phyloP scores from a whole-genome alignment of 2,113 vertebrate species.

The Peromyscus maniculatus region DNA sequence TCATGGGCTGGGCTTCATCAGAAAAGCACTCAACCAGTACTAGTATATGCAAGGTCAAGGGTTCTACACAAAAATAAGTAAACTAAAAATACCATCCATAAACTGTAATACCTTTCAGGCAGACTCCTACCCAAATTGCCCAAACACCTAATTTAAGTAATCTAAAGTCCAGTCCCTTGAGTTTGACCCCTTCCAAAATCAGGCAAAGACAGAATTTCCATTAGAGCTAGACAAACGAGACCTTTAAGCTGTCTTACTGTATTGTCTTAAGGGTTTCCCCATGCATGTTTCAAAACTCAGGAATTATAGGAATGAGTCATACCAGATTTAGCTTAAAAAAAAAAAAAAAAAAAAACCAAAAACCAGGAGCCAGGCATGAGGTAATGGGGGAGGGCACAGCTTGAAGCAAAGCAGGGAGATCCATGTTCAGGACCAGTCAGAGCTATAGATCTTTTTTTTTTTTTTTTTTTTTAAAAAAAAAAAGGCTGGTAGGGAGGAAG shows the following conservation, averaged over 20 bases:
- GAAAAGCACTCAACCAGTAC: not conserved
- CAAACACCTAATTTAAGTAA: not conserved
- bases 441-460: too few species aligned
- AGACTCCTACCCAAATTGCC: not conserved
- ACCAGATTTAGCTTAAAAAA: not conserved
- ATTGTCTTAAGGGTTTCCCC: not conserved
- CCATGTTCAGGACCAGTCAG: too few species aligned
- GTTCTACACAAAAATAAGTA: too few species aligned
- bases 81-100: not conserved
- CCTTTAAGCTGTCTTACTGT: not conserved
- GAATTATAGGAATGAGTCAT: not conserved
- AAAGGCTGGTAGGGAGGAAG: not conserved
- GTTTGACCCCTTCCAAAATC: not conserved
- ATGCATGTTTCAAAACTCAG: not conserved
- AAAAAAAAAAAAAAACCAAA: not conserved
- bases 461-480: too few species aligned
- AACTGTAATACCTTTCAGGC: not conserved
- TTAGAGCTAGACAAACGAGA: too few species aligned
- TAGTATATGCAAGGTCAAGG: not conserved
- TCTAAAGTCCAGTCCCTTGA: not conserved
- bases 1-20: not conserved
- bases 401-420: not conserved
- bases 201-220: not conserved
- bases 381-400: rapidly evolving
- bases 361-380: not conserved